Base-by-base conservation (phyloP, 2,113 vertebrate species). In the Rhineura floridana region DNA sequence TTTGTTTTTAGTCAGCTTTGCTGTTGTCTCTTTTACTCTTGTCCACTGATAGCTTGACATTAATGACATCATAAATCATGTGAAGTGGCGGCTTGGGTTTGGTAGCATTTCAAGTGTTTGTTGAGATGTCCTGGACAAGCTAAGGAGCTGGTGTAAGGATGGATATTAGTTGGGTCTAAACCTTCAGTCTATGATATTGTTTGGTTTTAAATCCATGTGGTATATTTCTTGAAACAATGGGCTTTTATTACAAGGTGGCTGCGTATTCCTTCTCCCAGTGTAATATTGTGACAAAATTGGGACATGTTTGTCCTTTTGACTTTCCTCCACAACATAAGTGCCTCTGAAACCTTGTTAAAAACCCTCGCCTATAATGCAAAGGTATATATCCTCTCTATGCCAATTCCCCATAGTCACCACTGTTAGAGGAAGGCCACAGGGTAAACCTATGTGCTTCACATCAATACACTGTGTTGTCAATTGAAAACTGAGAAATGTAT, bases 1-100 rank as follows among this genome's bases (percentile, higher is more conserved):
- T 99, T 99, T 99, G 98, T 98, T 99, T 98, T 98, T 97, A 97
- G 97, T 97, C 97, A 98, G 98, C 97, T 98, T 97, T 97, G 97
- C 98, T 98, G 98, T 98, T 98, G 97, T 99, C 98, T 98, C 97
- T 98, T 98, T 97, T 97, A 97, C 97, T 99, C 98, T 98, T 98
- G 98, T 98, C 98, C 98, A 99, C 98, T 98, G 98, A 99, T 98
- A 98, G 98, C 97, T 98, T 98, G 98, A 99, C 98, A 98, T 98
- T 98, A 99, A 99, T 98, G 97, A 98, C 97, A 98, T 97, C 97
- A 98, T 99, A 98, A 98, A 99, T 99, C 98, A 98, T 98, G 96
- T 96, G 97, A 97, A 98, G 98, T 98, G 98, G 98, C 97, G 94
- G 97, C 95, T 97, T 90, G 95, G 96, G 96, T 97, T 98, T 98